phyloP scores from a whole-genome alignment of 1,140 invertebrate genomes.

The Laupala kohalensis region DNA sequence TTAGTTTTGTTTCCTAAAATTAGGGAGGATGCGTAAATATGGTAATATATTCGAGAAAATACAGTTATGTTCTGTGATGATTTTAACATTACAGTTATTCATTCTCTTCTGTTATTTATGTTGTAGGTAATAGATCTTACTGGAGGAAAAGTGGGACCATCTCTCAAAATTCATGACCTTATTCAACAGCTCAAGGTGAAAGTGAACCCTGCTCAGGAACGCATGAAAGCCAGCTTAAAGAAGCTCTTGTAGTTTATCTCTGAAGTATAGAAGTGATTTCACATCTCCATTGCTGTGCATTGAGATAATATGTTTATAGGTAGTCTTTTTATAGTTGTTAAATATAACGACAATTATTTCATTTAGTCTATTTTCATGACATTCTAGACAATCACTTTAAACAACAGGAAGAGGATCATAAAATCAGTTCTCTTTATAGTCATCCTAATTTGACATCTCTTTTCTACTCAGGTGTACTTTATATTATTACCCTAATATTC shows the following conservation, averaged over 20 bases:
- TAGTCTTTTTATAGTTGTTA: neutral
- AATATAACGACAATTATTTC: neutral
- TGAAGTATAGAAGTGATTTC: neutral
- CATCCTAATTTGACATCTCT: neutral
- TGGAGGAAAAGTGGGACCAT: slow-evolving; percentile 87
- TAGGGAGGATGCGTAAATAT: no score
- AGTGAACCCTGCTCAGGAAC: slow-evolving; percentile 42
- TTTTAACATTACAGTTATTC: no score
- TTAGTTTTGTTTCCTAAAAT: no score
- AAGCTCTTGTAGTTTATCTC: slow-evolving; percentile 4
- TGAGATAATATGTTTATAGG: no score
- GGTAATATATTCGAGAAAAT: no score
- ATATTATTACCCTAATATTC: neutral
- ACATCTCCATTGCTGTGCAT: neutral
- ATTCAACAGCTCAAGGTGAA: slow-evolving; percentile 76
- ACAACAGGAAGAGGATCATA: neutral
- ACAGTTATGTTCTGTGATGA: no score
- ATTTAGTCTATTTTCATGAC: neutral
- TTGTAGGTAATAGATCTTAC: slow-evolving; percentile 78
- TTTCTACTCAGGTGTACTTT: neutral
- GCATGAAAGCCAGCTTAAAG: slow-evolving; percentile 12
- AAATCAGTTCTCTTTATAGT: neutral
- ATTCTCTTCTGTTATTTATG: no score
- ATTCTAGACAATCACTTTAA: neutral
- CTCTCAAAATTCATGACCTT: slow-evolving; percentile 82